A percentile compares a stretch with the other conserved stretches of the same genome.
Conservation (phyloP, 2,113 vertebrate species). For the Camelus dromedarius region DNA sequence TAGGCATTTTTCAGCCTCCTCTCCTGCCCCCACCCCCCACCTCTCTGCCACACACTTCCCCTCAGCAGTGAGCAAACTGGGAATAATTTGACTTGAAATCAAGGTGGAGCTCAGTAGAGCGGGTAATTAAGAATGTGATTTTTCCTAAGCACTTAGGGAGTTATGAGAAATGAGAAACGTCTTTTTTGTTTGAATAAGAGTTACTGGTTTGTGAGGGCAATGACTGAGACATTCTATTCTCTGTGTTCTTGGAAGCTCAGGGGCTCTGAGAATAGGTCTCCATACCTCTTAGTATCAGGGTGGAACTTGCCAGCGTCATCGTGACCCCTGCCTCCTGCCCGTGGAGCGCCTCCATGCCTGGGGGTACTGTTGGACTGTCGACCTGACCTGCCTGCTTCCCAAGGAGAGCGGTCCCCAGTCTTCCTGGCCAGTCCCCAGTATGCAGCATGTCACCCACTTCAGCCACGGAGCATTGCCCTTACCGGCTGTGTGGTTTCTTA, state of each 20-base stretch:
- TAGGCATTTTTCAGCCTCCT: conserved; percentile 56
- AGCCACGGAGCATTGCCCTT: background rate
- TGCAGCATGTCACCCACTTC: background rate
- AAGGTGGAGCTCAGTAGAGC: conserved; percentile 85
- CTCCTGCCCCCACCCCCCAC: background rate
- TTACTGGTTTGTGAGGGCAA: conserved; percentile 59
- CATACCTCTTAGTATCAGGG: background rate
- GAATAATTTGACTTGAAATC: conserved; percentile 88
- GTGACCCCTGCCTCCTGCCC: background rate
- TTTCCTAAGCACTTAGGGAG: conserved; percentile 84
- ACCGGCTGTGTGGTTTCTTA: background rate
- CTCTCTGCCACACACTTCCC: conserved; percentile 69
- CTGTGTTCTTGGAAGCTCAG: background rate
- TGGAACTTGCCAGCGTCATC: background rate
- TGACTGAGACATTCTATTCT: conserved; percentile 17
- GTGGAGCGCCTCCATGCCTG: background rate
- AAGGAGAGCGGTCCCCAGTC: background rate
- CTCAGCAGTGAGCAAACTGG: conserved; percentile 79
- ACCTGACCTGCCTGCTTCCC: background rate
- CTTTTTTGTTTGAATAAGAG: conserved; percentile 82
- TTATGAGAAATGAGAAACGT: conserved; percentile 85
- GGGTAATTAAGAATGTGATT: conserved; percentile 87
- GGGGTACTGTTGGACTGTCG: background rate
- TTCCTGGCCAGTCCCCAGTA: background rate
- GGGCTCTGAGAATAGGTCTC: background rate